These are phyloP conservation scores for Escarpia spicata DNA, from an alignment of 2,888 invertebrate genomes.

Conservation along the genomic window DNA sequence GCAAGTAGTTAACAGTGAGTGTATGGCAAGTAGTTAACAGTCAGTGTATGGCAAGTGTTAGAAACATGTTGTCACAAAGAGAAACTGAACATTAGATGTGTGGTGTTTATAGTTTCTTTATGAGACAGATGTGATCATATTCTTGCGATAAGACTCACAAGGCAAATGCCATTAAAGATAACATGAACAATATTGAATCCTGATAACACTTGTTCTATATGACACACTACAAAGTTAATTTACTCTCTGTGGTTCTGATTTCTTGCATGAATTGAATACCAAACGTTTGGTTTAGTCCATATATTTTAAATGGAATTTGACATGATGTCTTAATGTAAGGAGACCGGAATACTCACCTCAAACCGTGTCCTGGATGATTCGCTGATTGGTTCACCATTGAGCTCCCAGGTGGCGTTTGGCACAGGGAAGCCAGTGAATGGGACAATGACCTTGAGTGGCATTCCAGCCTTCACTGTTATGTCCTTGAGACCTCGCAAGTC, in stretches of 20 bases:
- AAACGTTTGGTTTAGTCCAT: not conserved
- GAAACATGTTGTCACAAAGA: not conserved
- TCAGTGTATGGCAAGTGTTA: too few relatives aligned
- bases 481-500: constrained; percentile 93
- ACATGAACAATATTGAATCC: too few relatives aligned
- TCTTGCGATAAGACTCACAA: not conserved
- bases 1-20: too few relatives aligned
- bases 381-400: constrained; percentile 65
- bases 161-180: too few relatives aligned
- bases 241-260: too few relatives aligned
- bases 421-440: constrained; percentile 94
- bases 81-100: not conserved
- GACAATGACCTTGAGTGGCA: constrained; percentile 96
- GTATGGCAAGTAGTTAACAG: too few relatives aligned
- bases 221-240: not conserved
- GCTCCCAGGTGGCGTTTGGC: constrained; percentile 89
- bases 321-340: too few relatives aligned
- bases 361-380: constrained; percentile 52
- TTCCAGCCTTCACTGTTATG: constrained; percentile 95
- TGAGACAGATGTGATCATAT: too few relatives aligned
- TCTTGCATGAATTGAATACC: not conserved
- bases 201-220: too few relatives aligned
- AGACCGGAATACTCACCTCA: constrained; percentile 46
- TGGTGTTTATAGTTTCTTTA: not conserved
- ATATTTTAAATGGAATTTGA: not conserved